Percentiles rank a stretch among this genome's conserved stretches.
phyloP scores from a whole-genome alignment of 2,888 invertebrate genomes.

The Xestia xanthographa region DNA sequence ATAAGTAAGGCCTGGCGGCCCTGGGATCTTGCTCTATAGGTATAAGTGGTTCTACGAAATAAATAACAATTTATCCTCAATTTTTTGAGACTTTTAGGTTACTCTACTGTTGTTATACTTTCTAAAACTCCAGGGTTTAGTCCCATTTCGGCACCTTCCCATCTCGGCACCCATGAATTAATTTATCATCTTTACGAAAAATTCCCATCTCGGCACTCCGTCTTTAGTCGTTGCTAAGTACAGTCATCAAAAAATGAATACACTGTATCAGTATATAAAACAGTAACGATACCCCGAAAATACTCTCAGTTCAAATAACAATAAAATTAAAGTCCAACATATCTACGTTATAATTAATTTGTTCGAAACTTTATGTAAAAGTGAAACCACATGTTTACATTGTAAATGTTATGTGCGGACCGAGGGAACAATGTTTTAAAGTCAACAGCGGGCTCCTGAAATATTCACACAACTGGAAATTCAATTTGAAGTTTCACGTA shows the following conservation, averaged over 20 bases:
- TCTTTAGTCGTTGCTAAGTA: no score
- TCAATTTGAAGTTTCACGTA: slow-evolving; percentile 83
- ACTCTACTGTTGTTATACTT: neutral
- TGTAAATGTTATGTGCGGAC: slow-evolving; percentile 72
- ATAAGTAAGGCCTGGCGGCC: no score
- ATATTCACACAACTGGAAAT: slow-evolving; percentile 84
- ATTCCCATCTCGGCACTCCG: no score
- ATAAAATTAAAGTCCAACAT: slow-evolving; percentile 48
- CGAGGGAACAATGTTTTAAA: slow-evolving; percentile 73
- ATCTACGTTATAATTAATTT: slow-evolving; percentile 64
- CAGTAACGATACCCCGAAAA: slow-evolving; percentile 12
- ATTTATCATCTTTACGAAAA: no score
- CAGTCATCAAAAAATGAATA: no score
- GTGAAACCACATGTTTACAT: slow-evolving; percentile 75
- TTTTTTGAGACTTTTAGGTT: neutral
- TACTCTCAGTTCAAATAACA: slow-evolving; percentile 49
- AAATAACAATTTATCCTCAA: neutral
- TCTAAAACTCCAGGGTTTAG: no score
- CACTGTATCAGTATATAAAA: no score
- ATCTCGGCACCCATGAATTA: no score
- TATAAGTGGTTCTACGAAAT: neutral
- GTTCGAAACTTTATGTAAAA: slow-evolving; percentile 67
- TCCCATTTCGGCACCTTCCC: no score
- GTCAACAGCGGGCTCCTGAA: slow-evolving; percentile 80
- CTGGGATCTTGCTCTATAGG: no score